A percentile compares a stretch with the other conserved stretches of the same genome.
Evolutionary conservation across 2,888 invertebrate genomes (phyloP).

Genomic region (Xylocampa areola): DNA sequence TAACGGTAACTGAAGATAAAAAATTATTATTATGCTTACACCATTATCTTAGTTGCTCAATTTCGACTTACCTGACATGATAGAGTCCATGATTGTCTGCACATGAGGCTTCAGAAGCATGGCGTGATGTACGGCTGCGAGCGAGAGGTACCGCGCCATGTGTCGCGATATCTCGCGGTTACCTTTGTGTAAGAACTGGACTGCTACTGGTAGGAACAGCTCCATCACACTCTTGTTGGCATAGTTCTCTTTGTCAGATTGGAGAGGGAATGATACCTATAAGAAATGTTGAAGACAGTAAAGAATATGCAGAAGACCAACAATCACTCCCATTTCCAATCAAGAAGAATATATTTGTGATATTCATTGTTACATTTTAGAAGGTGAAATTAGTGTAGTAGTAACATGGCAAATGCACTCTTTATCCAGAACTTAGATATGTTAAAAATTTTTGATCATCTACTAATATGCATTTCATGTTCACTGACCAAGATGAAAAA

Average conservation of each 20-base stretch:
- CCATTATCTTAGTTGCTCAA: too few species aligned
- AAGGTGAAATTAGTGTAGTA: too few species aligned
- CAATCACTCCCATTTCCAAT: too few species aligned
- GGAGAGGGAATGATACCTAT: conserved; percentile 85
- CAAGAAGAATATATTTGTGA: too few species aligned
- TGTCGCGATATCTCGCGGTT: conserved; percentile 97
- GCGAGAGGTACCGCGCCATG: conserved; percentile 96
- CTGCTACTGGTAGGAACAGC: conserved; percentile 96
- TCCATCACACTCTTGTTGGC: conserved; percentile 93
- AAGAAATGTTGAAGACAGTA: not conserved
- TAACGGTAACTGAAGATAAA: too few species aligned
- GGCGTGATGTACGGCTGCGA: conserved; percentile 97
- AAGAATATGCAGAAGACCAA: not conserved
- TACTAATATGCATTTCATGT: not conserved
- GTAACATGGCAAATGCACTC: too few species aligned
- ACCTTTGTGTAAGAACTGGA: conserved; percentile 96
- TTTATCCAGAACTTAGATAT: too few species aligned
- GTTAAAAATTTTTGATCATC: not conserved
- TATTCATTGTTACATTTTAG: too few species aligned
- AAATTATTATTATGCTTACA: too few species aligned
- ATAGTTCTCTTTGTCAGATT: conserved; percentile 88
- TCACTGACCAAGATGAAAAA: not conserved
- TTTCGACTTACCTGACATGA: conserved; percentile 92
- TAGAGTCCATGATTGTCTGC: conserved; percentile 96
- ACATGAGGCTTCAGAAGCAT: conserved; percentile 96